Evolutionary conservation across 1,140 invertebrate species (phyloP).

Genomic region (Brachionus plicatilis): DNA sequence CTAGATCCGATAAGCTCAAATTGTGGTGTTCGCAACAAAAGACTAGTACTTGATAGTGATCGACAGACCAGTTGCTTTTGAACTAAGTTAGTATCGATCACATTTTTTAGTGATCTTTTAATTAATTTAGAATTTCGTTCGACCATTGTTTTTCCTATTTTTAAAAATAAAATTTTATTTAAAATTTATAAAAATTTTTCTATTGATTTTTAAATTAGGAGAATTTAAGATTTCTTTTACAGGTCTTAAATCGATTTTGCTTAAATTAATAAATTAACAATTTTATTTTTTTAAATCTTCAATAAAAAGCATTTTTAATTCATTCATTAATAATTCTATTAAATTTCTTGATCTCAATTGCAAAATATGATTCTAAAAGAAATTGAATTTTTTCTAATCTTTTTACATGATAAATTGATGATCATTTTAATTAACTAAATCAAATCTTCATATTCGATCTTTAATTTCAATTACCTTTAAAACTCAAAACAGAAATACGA

Average conservation of each 20-base stretch:
- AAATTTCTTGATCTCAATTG: too few relatives aligned
- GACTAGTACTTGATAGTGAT: not conserved
- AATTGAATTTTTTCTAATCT: too few relatives aligned
- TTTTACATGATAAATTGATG: too few relatives aligned
- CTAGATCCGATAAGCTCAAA: conserved; percentile 65
- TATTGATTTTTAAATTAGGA: not conserved
- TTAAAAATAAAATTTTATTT: not conserved
- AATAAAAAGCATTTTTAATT: too few relatives aligned
- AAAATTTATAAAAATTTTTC: not conserved
- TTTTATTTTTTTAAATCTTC: not conserved
- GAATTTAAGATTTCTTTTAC: not conserved
- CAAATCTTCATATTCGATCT: too few relatives aligned
- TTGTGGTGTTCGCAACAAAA: not conserved
- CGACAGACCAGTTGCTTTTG: not conserved
- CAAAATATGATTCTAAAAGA: too few relatives aligned
- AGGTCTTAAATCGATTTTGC: not conserved
- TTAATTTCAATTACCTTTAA: too few relatives aligned
- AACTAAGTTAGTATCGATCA: not conserved
- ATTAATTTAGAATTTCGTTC: not conserved
- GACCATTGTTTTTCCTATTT: not conserved
- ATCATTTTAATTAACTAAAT: too few relatives aligned
- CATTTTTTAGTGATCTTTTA: not conserved
- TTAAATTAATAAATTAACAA: not conserved
- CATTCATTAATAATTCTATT: too few relatives aligned
- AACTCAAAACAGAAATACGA: too few relatives aligned